These are phyloP conservation scores for Calcarius lapponicus DNA, from an alignment of 2,797 vertebrate species.

Conservation along the genomic window DNA sequence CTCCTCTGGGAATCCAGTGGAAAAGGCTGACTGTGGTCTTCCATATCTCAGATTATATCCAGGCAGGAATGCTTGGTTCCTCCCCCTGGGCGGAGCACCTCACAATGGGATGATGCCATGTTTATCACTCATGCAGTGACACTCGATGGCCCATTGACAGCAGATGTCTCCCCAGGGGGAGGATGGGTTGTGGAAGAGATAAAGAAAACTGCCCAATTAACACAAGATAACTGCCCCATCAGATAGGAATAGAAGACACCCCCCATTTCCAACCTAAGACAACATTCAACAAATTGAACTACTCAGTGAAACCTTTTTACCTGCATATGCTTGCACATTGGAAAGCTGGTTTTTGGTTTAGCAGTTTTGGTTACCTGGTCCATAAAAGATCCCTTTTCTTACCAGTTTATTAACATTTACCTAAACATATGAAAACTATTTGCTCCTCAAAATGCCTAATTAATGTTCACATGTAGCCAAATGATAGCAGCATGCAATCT, in stretches of 20 bases:
- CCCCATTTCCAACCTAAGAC: not conserved
- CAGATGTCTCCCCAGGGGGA: not conserved
- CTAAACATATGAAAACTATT: not conserved
- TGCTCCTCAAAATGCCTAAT: not conserved
- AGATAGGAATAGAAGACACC: not conserved
- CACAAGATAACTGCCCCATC: not conserved
- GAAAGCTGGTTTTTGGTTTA: not conserved
- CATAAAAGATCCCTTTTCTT: not conserved
- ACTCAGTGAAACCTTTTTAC: not conserved
- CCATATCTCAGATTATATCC: not conserved
- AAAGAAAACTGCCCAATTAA: not conserved
- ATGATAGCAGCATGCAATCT: not conserved
- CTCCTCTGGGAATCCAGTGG: not conserved
- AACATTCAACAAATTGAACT: not conserved
- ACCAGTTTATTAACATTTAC: not conserved
- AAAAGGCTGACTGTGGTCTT: not conserved
- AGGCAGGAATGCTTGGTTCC: not conserved
- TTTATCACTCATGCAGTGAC: not conserved
- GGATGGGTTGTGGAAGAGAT: not conserved
- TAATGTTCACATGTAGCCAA: not conserved
- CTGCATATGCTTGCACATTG: not conserved
- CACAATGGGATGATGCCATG: not conserved
- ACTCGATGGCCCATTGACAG: not conserved
- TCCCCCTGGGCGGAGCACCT: not conserved
- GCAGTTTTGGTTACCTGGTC: not conserved